Base-by-base conservation (phyloP, 1,140 invertebrate species). In the Parapsyche elsis region DNA sequence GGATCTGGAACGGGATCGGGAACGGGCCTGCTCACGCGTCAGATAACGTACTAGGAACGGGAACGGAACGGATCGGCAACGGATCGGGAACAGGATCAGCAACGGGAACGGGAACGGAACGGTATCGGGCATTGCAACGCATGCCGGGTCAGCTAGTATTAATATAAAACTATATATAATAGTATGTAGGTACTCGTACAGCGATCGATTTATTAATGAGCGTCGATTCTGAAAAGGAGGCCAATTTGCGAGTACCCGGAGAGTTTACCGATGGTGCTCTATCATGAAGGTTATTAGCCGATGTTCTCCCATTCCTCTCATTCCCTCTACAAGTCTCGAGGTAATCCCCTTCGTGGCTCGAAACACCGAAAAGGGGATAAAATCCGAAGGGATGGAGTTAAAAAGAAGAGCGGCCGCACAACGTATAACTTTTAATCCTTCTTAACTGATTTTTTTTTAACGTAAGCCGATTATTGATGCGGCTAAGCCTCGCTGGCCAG, bases 391-490 rank as follows among this genome's bases (percentile, higher is more conserved):
- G 21, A 61, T 19, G 61, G 61, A 26, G 10, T 67, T 23, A 67
- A 71, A 71, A 38, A 38, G 24, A 30, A 38, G 2, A 21, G 12
- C 21, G 19, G 12, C 70, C 16, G 26, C 26, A 14, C 12, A 12
- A 26, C 12, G 21, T 76, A n/a, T 38, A 61, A 61, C 75, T 76
- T 61, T 70, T 78, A 78, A 78, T 78, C 76, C 61, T 30, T 21
- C 21, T 70, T 70, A 78, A 78, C 23, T 78, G 57, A 70, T 44
- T 78, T 24, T 78, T 78, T 78, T 64, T 70, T 46, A n/a, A 26
- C 21, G 10, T 76, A 76, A 76, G 75, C 49, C 49, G 19, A 53
- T 78, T 45, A 70, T 78, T 45, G 76, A 78, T 78, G 76, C 59
- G 21, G 44, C 59, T 78, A 46, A 78, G 61, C 61, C 30, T 57